Base-by-base conservation (phyloP, 2,797 vertebrate genomes). In the Acipenser ruthenus region DNA sequence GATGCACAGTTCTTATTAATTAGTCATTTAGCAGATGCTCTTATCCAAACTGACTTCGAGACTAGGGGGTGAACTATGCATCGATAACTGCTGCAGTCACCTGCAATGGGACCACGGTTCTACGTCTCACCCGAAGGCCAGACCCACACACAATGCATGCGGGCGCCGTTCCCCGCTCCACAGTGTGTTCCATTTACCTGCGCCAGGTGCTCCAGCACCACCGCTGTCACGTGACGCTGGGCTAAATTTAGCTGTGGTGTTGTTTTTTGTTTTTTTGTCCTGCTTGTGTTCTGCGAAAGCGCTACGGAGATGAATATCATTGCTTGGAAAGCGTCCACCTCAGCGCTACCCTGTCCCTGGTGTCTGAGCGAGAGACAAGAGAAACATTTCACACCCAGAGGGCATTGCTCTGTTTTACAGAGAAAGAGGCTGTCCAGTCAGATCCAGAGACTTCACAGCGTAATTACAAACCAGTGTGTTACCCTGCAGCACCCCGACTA, bases 141-240 rank as follows among this genome's bases (percentile, higher is more conserved):
- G 8, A 8, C 3, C 51, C 8, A 12, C 8, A 53, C 51, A 52
- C 50, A 52, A 11, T 52, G 50, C 10, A 11, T 52, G 50, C 50
- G 7, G 10, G 2, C 7, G 50, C 50, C 10, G 50, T 52, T 18
- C 15, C 15, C 15, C 1, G 15, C 15, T 18, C 15, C 15, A 18
- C 15, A 18, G 15, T 18, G 15, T 18, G 15, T 18, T 18, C 48
- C 56, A 63, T 60, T 56, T 10, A 5, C 79, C 77, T 69, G 12
- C 72, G 72, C 79, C 51, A 67, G 13, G n/a, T 13, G 66, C 68
- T 52, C 63, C 72, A 72, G 75, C 72, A 74, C 78, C 70, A 61
- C 52, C 75, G 67, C 70, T 74, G 72, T 75, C 62, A 69, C 70
- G 66, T 73, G 61, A 79, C 73, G 77, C 78, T 75, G 67, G 73